Conservation (phyloP, 2,113 vertebrate species). For the Tamias sibiricus region DNA sequence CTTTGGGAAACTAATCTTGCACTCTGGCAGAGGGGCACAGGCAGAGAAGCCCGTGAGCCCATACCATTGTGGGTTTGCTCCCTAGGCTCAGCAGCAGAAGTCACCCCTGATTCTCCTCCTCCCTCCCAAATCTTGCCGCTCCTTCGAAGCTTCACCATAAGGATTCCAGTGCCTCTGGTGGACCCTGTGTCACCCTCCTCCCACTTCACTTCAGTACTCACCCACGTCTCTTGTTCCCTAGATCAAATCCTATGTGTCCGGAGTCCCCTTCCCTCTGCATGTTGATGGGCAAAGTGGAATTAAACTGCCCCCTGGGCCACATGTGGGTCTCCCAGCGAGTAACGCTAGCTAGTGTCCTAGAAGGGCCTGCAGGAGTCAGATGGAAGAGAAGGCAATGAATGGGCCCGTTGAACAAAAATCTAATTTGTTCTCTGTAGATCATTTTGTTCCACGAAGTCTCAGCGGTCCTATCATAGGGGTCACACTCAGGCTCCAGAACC, state of each 20-base stretch:
- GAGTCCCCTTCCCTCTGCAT: background rate
- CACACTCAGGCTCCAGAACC: conserved; percentile 1
- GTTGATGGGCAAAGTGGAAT: background rate
- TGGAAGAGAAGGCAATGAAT: background rate
- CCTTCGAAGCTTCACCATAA: background rate
- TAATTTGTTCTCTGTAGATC: background rate
- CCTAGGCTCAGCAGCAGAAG: background rate
- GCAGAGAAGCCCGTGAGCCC: background rate
- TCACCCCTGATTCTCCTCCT: background rate
- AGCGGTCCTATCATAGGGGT: background rate
- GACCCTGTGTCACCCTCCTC: background rate
- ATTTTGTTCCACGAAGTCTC: background rate
- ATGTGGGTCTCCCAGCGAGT: background rate
- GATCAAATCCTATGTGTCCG: background rate
- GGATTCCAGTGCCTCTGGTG: background rate
- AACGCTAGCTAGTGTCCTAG: background rate
- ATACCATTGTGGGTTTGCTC: background rate
- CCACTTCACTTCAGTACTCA: background rate
- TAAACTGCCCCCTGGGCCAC: background rate
- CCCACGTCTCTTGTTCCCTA: background rate
- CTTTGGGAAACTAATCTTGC: background rate
- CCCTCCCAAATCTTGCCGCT: background rate
- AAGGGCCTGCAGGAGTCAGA: background rate
- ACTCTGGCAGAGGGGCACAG: background rate
- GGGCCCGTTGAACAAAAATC: background rate